Percentiles rank a stretch among this genome's conserved stretches.
These are phyloP conservation scores for Stramonita haemastoma DNA, from an alignment of 2,888 invertebrate species.

Conservation along the genomic window DNA sequence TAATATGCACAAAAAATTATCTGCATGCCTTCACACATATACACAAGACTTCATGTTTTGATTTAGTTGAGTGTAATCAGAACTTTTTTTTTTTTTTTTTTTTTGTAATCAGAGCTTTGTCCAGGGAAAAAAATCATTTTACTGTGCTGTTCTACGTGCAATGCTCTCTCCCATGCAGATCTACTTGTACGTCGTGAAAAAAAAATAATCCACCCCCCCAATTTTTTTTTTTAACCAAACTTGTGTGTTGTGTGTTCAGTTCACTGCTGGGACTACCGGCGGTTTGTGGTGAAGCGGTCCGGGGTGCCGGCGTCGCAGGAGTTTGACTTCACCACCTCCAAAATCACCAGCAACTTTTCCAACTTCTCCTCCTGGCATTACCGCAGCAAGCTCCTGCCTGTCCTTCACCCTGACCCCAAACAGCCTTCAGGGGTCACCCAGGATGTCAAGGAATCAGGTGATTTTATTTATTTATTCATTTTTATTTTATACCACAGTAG, in stretches of 20 bases:
- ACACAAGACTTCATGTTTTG: too few relatives aligned
- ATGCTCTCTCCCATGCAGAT: too few relatives aligned
- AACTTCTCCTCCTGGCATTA: conserved; percentile 99
- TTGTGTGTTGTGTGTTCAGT: conserved; percentile 80
- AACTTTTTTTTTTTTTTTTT: too few relatives aligned
- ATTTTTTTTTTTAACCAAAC: neutral
- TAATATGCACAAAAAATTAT: too few relatives aligned
- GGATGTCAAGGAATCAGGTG: conserved; percentile 47
- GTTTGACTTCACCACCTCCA: conserved; percentile 90
- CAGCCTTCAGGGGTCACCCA: conserved; percentile 45
- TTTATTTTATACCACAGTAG: too few relatives aligned
- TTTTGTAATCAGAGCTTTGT: too few relatives aligned
- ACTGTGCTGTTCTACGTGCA: too few relatives aligned
- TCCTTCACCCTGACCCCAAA: conserved; percentile 63
- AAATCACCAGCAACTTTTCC: conserved; percentile 95
- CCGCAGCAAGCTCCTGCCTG: conserved; percentile 89
- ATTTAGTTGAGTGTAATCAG: too few relatives aligned
- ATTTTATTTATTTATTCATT: too few relatives aligned
- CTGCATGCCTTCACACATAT: too few relatives aligned
- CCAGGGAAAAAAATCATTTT: too few relatives aligned
- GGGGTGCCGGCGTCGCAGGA: conserved; percentile 87
- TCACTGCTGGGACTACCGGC: conserved; percentile 98
- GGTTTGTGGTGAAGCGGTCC: conserved; percentile 88
- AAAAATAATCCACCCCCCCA: neutral
- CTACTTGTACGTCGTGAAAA: too few relatives aligned